phyloP scores from a whole-genome alignment of 1,140 invertebrate species.

The Drosophila kohkoa region DNA sequence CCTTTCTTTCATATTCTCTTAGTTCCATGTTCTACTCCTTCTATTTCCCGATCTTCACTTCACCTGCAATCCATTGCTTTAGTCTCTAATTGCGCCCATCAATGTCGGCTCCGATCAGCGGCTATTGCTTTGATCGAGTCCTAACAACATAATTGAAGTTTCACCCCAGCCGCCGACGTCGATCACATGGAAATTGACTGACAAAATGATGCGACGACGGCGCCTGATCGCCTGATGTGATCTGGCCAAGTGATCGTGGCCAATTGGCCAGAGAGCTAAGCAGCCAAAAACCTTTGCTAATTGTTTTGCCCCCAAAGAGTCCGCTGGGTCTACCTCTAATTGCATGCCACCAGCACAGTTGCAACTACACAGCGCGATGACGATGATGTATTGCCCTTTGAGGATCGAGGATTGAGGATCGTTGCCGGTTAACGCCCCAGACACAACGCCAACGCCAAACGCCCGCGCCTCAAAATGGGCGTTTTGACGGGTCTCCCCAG shows the following conservation, averaged over 20 bases:
- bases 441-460: constrained; percentile 46
- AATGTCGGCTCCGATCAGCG: constrained; percentile 58
- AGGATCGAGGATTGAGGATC: constrained; percentile 50
- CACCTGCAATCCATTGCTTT: background rate
- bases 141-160: constrained; percentile 78
- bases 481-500: constrained; percentile 68
- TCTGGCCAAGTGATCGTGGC: constrained; percentile 35
- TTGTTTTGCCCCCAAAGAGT: constrained; percentile 51
- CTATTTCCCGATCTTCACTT: background rate
- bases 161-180: constrained; percentile 25
- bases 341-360: constrained; percentile 54
- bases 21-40: background rate
- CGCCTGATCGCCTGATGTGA: constrained; percentile 46
- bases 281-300: constrained; percentile 55
- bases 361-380: constrained; percentile 69
- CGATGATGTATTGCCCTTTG: constrained; percentile 71
- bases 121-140: constrained; percentile 64
- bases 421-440: constrained; percentile 51
- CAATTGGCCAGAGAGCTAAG: constrained; percentile 56
- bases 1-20: background rate
- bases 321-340: constrained; percentile 45
- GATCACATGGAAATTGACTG: constrained; percentile 47
- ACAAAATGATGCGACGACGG: constrained; percentile 60
- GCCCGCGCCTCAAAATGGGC: constrained; percentile 66
- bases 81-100: constrained; percentile 64